Evolutionary conservation across 1,140 invertebrate genomes (phyloP).

Genomic region (Leptinotarsa undecemlineata): DNA sequence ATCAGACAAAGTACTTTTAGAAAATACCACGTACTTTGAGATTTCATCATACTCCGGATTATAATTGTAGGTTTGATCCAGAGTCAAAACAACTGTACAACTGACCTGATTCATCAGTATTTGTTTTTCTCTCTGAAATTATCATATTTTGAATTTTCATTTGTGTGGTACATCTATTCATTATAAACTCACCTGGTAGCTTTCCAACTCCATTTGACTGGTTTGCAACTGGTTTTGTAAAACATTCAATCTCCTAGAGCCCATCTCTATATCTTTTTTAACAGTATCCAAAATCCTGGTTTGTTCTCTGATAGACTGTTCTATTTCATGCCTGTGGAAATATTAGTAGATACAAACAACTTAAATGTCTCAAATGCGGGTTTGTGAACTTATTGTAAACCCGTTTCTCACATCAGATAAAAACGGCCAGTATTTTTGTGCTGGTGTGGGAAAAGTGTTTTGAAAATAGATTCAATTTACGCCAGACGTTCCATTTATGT

Average conservation of each 20-base stretch:
- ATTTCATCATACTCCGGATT: slow-evolving; percentile 59
- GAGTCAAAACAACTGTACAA: slow-evolving; percentile 64
- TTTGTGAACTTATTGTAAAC: too few species aligned
- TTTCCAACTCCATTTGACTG: slow-evolving; percentile 51
- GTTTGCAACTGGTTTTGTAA: slow-evolving; percentile 47
- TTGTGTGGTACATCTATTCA: background rate
- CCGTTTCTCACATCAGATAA: too few species aligned
- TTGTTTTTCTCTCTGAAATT: slow-evolving; percentile 68
- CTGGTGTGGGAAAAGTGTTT: too few species aligned
- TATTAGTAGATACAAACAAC: background rate
- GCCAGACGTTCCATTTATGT: too few species aligned
- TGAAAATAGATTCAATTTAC: too few species aligned
- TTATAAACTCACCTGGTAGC: slow-evolving; percentile 52
- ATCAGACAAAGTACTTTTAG: slow-evolving; percentile 59
- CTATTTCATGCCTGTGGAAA: slow-evolving; percentile 54
- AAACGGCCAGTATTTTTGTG: too few species aligned
- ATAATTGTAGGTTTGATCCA: slow-evolving; percentile 70
- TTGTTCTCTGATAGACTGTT: slow-evolving; percentile 55
- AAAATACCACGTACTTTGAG: slow-evolving; percentile 66
- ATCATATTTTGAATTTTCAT: background rate
- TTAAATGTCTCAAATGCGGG: background rate
- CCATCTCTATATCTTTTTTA: slow-evolving; percentile 54
- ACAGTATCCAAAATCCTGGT: slow-evolving; percentile 55
- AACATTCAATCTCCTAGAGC: slow-evolving; percentile 49
- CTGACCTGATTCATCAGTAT: slow-evolving; percentile 69